Evolutionary conservation across 2,113 vertebrate genomes (phyloP).

Genomic region (Hemiscyllium ocellatum): DNA sequence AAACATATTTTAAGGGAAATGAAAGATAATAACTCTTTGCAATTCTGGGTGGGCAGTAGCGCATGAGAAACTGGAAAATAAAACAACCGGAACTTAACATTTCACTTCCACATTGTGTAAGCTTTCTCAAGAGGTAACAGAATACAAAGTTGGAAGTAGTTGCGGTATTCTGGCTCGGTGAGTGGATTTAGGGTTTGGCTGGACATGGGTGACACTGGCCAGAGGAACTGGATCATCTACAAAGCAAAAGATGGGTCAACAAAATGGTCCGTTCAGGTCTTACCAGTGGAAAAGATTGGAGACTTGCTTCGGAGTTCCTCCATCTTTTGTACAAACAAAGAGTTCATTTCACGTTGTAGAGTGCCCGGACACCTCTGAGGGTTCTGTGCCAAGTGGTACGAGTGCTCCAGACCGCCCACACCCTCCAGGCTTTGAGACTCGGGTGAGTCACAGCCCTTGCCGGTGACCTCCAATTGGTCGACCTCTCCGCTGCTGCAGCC

Average conservation of each 20-base stretch:
- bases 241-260: constrained; percentile 27
- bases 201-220: neutral
- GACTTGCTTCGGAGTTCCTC: constrained; percentile 89
- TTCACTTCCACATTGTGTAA: neutral
- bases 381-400: constrained; percentile 59
- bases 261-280: constrained; percentile 55
- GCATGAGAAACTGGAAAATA: neutral
- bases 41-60: neutral
- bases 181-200: neutral
- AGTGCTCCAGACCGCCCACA: constrained; percentile 63
- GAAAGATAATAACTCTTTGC: neutral
- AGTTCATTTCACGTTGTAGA: constrained; percentile 91
- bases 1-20: neutral
- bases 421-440: constrained; percentile 74
- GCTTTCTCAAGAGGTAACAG: neutral
- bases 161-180: neutral
- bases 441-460: constrained; percentile 60
- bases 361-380: constrained; percentile 73
- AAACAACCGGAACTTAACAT: neutral
- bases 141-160: neutral
- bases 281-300: constrained; percentile 88
- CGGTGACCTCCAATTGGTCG: constrained; percentile 47
- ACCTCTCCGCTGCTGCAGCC: constrained; percentile 61
- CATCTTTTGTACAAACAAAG: constrained; percentile 89
- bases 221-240: neutral